These are phyloP conservation scores for Leptoclinus maculatus DNA, from an alignment of 2,797 vertebrate species.

Conservation along the genomic window DNA sequence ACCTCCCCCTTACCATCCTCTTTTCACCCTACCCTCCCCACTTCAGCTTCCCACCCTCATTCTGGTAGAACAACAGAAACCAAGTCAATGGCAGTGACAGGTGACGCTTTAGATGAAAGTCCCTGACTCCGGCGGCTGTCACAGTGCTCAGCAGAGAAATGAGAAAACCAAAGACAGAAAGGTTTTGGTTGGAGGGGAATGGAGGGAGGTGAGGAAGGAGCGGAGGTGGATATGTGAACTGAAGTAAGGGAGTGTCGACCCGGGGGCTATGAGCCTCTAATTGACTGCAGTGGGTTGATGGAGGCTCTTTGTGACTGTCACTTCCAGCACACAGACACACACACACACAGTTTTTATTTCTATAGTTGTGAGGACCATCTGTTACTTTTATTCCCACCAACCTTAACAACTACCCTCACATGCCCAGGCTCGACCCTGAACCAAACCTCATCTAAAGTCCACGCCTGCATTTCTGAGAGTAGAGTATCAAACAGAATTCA, in stretches of 20 bases:
- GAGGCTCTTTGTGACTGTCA: constrained; percentile 62
- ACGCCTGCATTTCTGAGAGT: not conserved
- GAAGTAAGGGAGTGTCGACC: constrained; percentile 56
- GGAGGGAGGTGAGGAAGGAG: constrained; percentile 45
- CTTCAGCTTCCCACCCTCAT: constrained; percentile 10
- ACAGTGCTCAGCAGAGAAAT: constrained; percentile 47
- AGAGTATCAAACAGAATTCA: not conserved
- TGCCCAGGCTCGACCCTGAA: not conserved
- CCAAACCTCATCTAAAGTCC: not conserved
- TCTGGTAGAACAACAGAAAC: constrained; percentile 63
- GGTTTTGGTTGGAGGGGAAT: constrained; percentile 51
- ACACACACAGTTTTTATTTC: constrained; percentile 21
- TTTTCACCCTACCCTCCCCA: not conserved
- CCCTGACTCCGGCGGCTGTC: constrained; percentile 59
- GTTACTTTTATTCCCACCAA: constrained; percentile 6
- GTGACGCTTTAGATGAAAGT: constrained; percentile 71
- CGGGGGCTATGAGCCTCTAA: constrained; percentile 62
- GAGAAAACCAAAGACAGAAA: constrained; percentile 51
- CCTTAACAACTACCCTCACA: constrained; percentile 2
- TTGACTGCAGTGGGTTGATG: constrained; percentile 68
- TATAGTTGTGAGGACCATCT: constrained; percentile 23
- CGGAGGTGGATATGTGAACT: constrained; percentile 65
- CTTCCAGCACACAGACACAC: constrained; percentile 23
- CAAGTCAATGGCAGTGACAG: constrained; percentile 62
- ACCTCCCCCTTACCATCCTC: constrained; percentile 8